Percentiles rank a stretch among this genome's conserved stretches.
phyloP scores from a whole-genome alignment of 2,113 vertebrate genomes.

The Triplophysa tibetana region DNA sequence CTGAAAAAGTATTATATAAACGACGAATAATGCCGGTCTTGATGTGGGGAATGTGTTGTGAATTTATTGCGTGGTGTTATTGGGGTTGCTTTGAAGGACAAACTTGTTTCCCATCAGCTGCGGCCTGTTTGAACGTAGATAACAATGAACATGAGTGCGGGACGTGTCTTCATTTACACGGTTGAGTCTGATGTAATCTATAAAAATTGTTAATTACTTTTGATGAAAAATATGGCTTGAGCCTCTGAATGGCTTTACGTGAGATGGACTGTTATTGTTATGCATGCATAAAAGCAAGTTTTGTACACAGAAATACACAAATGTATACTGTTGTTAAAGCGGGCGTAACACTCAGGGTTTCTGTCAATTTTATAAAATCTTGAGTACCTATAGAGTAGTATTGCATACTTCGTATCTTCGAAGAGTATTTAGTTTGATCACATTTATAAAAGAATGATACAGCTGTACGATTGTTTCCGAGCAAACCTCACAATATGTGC shows the following conservation, averaged over 20 bases:
- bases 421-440: too few relatives aligned
- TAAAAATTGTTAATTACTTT: constrained; percentile 10
- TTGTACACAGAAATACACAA: not conserved
- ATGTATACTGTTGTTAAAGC: too few relatives aligned
- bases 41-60: constrained; percentile 50
- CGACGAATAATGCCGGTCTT: constrained; percentile 37
- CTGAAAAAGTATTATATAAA: constrained; percentile 55
- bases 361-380: too few relatives aligned
- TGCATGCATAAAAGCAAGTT: too few relatives aligned
- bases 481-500: too few relatives aligned
- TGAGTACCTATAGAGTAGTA: too few relatives aligned
- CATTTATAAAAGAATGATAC: too few relatives aligned
- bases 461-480: too few relatives aligned
- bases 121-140: constrained; percentile 42
- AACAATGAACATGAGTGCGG: not conserved
- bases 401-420: too few relatives aligned
- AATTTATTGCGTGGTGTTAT: constrained; percentile 42
- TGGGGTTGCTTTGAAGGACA: constrained; percentile 14
- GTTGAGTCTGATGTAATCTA: constrained; percentile 12
- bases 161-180: constrained; percentile 6
- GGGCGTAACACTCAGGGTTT: too few relatives aligned
- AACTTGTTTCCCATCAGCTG: constrained; percentile 23
- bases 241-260: not conserved
- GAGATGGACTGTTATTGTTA: not conserved
- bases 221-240: constrained; percentile 1